Base-by-base conservation (phyloP, 2,113 vertebrate genomes). In the Patagioenas fasciata region DNA sequence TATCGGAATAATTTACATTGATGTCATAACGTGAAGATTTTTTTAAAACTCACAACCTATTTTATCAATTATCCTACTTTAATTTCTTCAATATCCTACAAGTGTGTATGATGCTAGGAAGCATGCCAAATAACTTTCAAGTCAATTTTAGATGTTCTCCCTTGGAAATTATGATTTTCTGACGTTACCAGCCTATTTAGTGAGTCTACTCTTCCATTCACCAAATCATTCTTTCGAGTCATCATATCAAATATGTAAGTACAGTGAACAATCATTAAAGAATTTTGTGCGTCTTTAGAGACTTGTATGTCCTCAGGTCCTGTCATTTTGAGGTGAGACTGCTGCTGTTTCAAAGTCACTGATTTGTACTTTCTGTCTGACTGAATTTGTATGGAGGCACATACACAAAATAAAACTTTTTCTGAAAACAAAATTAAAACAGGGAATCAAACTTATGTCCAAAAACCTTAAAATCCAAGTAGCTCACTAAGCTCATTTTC, bases 361-460 rank as follows among this genome's bases (percentile, higher is more conserved):
- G 78, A 50, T 89, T 89, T 95, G 80, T 93, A 80, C 66, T 87
- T 96, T 87, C 91, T 85, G 51, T 54, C 66, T 85, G 70, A 85
- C 54, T 95, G 89, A 54, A 19, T 85, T 91, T 1, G 0, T 72
- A 79, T 36, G 23, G 87, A 88, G 40, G 81, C 40, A 70, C 8
- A 82, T 36, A 74, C 6, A 69, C 25, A 84, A 21, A 69, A 21
- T 75, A 89, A 87, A 95, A 75, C 42, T 81, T 87, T 81, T 92
- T 89, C 19, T 38, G 54, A 57, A 38, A 40, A 77, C n/a, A 85
- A 77, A 96, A 82, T 13, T 53, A 61, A 85, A 81, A 12, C 26
- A 64, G 34, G 15, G 24, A 54, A 85, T 62, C 9, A 89, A 91
- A 88, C 14, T 80, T 77, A 44, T 4, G 13, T 54, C 62, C 29